phyloP scores from a whole-genome alignment of 2,888 invertebrate species.

The Drosophila rubida region DNA sequence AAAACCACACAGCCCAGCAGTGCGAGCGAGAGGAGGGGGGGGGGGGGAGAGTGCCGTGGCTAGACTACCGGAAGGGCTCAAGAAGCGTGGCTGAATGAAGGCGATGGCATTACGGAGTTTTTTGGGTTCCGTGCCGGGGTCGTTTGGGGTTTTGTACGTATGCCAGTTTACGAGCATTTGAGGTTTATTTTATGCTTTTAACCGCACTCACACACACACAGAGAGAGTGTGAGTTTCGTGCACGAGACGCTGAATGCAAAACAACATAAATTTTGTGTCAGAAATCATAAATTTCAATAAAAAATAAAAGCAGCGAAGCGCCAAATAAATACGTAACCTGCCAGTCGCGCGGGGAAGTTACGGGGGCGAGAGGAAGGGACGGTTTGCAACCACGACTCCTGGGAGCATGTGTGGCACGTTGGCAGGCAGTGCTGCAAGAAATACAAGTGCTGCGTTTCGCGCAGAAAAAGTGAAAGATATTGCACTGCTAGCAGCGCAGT shows the following conservation, averaged over 20 bases:
- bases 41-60: conserved; percentile 18
- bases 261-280: conserved; percentile 75
- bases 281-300: conserved; percentile 79
- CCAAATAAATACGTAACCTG: conserved; percentile 64
- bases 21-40: not conserved
- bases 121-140: conserved; percentile 21
- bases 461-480: not conserved
- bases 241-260: conserved; percentile 67
- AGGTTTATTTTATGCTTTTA: conserved; percentile 76
- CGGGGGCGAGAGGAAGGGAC: not conserved
- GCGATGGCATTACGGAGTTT: conserved; percentile 18
- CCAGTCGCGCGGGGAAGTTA: too few relatives aligned
- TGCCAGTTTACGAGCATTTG: conserved; percentile 74
- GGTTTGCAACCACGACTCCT: not conserved
- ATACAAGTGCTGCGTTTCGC: not conserved
- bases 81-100: conserved; percentile 39
- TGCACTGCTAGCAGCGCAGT: conserved; percentile 32
- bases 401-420: conserved; percentile 2
- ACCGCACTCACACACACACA: conserved; percentile 25
- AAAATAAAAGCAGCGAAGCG: conserved; percentile 63
- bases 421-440: not conserved
- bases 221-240: too few relatives aligned
- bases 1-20: conserved; percentile 46
- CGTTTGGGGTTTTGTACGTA: conserved; percentile 39
- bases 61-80: conserved; percentile 66